Conservation (phyloP, 2,113 vertebrate genomes). For the Tenebrosternarchus preto region DNA sequence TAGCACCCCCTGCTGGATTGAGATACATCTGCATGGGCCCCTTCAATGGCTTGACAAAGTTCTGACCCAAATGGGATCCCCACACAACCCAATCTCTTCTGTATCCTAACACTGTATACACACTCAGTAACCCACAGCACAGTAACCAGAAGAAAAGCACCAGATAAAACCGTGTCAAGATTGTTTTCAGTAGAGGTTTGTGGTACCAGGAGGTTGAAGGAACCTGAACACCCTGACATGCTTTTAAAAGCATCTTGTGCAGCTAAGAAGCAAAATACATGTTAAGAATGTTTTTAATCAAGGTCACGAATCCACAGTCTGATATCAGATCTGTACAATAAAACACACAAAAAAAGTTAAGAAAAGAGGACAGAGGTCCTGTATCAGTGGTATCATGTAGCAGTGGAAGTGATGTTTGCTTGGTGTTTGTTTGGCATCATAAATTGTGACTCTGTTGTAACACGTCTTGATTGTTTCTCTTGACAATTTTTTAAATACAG, state of each 20-base stretch:
- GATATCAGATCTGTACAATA: conserved; percentile 22
- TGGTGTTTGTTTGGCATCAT: conserved; percentile 22
- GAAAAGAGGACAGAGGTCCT: neutral
- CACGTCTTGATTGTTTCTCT: neutral
- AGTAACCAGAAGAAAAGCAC: conserved; percentile 8
- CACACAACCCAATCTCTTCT: conserved; percentile 95
- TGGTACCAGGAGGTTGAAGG: conserved; percentile 17
- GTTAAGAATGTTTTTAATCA: conserved; percentile 12
- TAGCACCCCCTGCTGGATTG: conserved; percentile 98
- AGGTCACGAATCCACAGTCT: conserved; percentile 1
- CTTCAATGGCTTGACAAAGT: conserved; percentile 99
- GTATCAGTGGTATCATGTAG: neutral
- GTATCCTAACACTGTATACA: conserved; percentile 81
- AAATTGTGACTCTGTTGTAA: neutral
- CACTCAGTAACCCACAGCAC: neutral
- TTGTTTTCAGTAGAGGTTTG: conserved; percentile 26
- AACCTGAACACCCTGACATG: neutral
- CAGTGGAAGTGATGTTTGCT: conserved; percentile 30
- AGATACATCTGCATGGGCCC: conserved; percentile 95
- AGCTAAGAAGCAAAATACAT: conserved; percentile 5
- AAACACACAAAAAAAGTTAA: conserved; percentile 12
- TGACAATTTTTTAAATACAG: conserved; percentile 37
- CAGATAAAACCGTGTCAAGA: conserved; percentile 13
- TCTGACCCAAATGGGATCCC: conserved; percentile 97
- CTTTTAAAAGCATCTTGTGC: conserved; percentile 18